Evolutionary conservation across 53 echinoderm and acorn worm genomes (phyloP).

Genomic region (Patiria pectinifera): DNA sequence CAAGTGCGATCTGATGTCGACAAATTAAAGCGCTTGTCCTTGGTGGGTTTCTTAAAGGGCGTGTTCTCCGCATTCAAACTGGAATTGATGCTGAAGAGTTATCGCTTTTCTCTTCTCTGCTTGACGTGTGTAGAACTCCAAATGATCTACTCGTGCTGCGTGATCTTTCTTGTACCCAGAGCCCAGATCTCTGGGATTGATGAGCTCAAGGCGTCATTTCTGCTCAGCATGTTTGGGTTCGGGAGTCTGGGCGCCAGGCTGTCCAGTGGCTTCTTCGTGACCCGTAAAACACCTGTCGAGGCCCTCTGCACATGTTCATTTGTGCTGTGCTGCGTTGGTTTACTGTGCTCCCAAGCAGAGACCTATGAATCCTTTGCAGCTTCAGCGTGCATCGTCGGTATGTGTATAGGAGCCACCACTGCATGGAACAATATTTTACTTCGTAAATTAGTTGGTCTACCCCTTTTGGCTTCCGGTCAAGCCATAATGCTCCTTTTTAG

Average conservation of each 20-base stretch:
- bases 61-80: conserved; percentile 16
- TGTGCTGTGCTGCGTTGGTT: background rate
- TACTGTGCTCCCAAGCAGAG: background rate
- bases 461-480: background rate
- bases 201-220: background rate
- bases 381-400: conserved; percentile 19
- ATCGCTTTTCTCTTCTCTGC: background rate
- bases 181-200: background rate
- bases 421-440: background rate
- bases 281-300: background rate
- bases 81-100: conserved; percentile 24
- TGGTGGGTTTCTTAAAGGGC: background rate
- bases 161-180: conserved; percentile 1
- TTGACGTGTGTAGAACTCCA: background rate
- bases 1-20: background rate
- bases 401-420: conserved; percentile 1
- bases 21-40: background rate
- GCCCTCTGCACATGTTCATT: background rate
- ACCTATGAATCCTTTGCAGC: background rate
- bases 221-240: conserved; percentile 26
- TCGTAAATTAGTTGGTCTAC: conserved; percentile 23
- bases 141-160: background rate
- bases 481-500: background rate
- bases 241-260: conserved; percentile 3
- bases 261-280: conserved; percentile 4